Conservation (phyloP, 2,113 vertebrate genomes). For the Phoenicopterus ruber region DNA sequence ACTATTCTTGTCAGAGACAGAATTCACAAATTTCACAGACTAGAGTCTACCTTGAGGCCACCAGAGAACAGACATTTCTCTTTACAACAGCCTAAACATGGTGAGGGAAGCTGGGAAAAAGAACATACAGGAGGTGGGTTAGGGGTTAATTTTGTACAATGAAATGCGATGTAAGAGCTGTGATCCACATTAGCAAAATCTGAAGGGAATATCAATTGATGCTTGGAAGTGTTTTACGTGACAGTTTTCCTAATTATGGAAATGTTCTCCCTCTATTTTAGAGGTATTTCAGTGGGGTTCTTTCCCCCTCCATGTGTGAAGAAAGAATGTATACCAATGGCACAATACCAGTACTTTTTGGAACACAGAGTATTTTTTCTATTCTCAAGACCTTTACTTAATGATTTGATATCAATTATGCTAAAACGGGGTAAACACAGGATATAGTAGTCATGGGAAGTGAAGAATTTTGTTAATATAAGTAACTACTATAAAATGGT, state of each 20-base stretch:
- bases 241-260: neutral
- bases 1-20: slow-evolving; percentile 88
- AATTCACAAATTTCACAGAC: slow-evolving; percentile 93
- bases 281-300: neutral
- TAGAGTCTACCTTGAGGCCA: slow-evolving; percentile 84
- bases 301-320: neutral
- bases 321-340: neutral
- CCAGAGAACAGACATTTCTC: slow-evolving; percentile 75
- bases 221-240: neutral
- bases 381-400: neutral
- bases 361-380: neutral
- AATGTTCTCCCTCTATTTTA: neutral
- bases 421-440: neutral
- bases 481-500: neutral
- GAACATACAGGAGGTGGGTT: slow-evolving; percentile 87
- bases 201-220: slow-evolving; percentile 73
- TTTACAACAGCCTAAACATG: slow-evolving; percentile 65
- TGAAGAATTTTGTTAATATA: neutral
- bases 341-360: neutral
- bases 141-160: slow-evolving; percentile 54
- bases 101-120: slow-evolving; percentile 72
- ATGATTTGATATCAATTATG: neutral
- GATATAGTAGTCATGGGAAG: neutral
- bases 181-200: slow-evolving; percentile 73
- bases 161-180: neutral